Evolutionary conservation across 1,140 invertebrate genomes (phyloP).

Genomic region (Atta colombica): DNA sequence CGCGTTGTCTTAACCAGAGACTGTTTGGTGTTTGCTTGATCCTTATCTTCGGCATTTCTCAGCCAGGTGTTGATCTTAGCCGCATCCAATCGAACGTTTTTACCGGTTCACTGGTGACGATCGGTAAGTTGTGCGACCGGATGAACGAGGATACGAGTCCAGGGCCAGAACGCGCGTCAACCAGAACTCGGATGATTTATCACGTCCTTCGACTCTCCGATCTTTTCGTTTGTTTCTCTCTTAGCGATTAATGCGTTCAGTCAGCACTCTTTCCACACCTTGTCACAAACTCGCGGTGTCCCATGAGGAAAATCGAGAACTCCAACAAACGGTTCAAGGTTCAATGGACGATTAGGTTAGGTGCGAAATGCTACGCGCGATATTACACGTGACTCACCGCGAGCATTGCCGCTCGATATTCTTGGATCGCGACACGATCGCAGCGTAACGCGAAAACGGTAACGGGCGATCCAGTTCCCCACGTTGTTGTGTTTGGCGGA

Average conservation of each 20-base stretch:
- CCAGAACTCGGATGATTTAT: background rate
- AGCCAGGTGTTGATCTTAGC: slow-evolving; percentile 54
- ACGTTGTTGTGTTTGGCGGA: slow-evolving; percentile 25
- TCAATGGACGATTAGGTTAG: slow-evolving; percentile 71
- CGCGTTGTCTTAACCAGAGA: slow-evolving; percentile 86
- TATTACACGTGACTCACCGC: slow-evolving; percentile 69
- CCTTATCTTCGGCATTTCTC: slow-evolving; percentile 80
- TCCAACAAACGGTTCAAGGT: slow-evolving; percentile 50
- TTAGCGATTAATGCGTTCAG: background rate
- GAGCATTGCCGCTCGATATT: slow-evolving; percentile 1
- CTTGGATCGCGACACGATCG: slow-evolving; percentile 4
- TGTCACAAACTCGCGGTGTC: background rate
- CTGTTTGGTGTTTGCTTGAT: slow-evolving; percentile 76
- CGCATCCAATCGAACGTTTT: slow-evolving; percentile 68
- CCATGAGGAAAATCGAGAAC: slow-evolving; percentile 19
- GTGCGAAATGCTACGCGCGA: slow-evolving; percentile 61
- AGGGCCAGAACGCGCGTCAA: background rate
- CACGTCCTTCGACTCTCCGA: background rate
- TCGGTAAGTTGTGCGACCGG: background rate
- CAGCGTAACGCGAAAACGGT: background rate
- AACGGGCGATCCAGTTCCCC: background rate
- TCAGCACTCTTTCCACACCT: background rate
- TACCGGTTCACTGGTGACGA: background rate
- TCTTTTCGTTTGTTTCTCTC: background rate
- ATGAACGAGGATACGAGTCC: background rate